Percentiles rank a stretch among this genome's conserved stretches.
phyloP scores from a whole-genome alignment of 2,797 vertebrate species.

The Galagoides demidoff region DNA sequence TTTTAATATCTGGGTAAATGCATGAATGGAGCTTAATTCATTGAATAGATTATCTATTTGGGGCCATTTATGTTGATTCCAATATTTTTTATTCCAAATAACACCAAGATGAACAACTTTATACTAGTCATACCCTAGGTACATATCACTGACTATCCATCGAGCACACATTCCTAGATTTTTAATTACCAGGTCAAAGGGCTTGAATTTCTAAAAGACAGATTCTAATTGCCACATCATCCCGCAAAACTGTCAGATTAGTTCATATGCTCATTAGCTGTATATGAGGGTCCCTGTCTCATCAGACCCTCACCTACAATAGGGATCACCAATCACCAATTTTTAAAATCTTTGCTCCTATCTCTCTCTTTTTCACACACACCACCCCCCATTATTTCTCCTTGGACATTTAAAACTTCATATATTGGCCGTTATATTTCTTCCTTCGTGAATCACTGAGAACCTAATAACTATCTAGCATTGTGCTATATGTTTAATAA shows the following conservation, averaged over 20 bases:
- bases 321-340: not conserved
- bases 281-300: not conserved
- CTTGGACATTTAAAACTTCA: slow-evolving; percentile 27
- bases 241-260: not conserved
- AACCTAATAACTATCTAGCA: not conserved
- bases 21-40: slow-evolving; percentile 4
- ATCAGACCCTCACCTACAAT: not conserved
- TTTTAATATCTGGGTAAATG: slow-evolving; percentile 44
- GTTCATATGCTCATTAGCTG: not conserved
- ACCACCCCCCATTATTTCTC: not conserved
- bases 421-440: not conserved
- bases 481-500: not conserved
- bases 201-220: slow-evolving; percentile 46
- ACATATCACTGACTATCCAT: not conserved
- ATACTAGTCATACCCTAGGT: not conserved
- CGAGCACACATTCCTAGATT: slow-evolving; percentile 47
- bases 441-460: slow-evolving; percentile 21
- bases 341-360: not conserved
- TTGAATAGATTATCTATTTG: slow-evolving; percentile 26
- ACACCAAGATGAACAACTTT: slow-evolving; percentile 23
- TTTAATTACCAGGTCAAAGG: slow-evolving; percentile 36
- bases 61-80: slow-evolving; percentile 12
- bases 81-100: slow-evolving; percentile 48
- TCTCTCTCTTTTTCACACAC: not conserved
- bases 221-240: not conserved